Evolutionary conservation across 2,888 invertebrate species (phyloP).

Genomic region (Oligia strigilis): DNA sequence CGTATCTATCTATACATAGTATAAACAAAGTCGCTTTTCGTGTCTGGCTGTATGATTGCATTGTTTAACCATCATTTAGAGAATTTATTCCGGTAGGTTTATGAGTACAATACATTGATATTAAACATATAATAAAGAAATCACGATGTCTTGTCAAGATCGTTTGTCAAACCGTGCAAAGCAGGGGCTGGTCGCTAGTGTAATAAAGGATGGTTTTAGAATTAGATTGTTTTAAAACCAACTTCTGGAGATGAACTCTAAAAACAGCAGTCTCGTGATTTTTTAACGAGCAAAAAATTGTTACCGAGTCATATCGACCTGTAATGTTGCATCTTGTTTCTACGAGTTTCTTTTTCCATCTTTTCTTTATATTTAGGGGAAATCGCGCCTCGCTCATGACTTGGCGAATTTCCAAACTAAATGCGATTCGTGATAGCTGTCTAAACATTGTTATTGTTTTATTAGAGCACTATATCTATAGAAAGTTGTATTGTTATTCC

Average conservation of each 20-base stretch:
- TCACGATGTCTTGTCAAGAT: too few species aligned
- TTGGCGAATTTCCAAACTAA: constrained; percentile 11
- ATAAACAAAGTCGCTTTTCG: background rate
- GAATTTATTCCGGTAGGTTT: background rate
- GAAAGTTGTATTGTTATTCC: constrained; percentile 56
- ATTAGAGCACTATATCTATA: constrained; percentile 53
- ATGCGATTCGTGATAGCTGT: constrained; percentile 35
- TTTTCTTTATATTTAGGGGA: background rate
- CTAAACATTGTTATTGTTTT: constrained; percentile 59
- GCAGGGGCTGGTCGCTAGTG: background rate
- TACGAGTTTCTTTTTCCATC: background rate
- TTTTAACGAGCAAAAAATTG: background rate
- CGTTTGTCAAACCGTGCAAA: too few species aligned
- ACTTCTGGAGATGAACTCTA: background rate
- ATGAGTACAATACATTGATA: background rate
- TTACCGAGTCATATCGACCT: background rate
- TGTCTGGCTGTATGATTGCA: background rate
- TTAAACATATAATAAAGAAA: background rate
- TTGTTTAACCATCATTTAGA: background rate
- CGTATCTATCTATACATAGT: background rate
- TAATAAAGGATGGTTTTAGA: background rate
- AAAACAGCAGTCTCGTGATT: background rate
- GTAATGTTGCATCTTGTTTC: background rate
- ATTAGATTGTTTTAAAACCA: background rate
- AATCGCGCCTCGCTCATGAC: constrained; percentile 32